Evolutionary conservation across 2,888 invertebrate genomes (phyloP), one percentile per base, ranked within the genome.

Genomic region (Steinernema scapterisci): DNA sequence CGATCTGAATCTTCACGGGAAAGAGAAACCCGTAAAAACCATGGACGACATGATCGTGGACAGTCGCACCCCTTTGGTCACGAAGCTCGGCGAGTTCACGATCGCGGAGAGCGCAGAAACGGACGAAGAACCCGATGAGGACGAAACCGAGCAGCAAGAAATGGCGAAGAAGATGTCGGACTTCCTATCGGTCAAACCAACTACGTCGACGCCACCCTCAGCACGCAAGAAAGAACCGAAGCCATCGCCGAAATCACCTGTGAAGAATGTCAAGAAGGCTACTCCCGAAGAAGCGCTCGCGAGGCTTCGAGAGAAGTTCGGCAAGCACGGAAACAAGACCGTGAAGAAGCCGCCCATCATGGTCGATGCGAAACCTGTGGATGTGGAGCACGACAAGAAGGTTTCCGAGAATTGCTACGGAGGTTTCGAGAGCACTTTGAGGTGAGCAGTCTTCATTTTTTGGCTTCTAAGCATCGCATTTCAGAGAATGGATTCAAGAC

Each of bases 91-190:
- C 51, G 73, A 76, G 13, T 54, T 79, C 45, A 78, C 72, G 16
- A 70, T 79, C 23, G 77, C 80, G 21, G 78, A 79, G n/a, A 78
- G 71, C 73, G 71, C 44, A 1, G 70, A 56, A 48, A 63, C 71
- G 27, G 73, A 48, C 9, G 71, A 48, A 52, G 79, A 79, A n/a
- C 56, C 73, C 2, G 76, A 73, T 52, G 76, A 73, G 54, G 74
- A 44, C 38, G 38, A 51, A 3, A 9, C 38, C 9, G 38, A 38
- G 38, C 3, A 6, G 38, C n/a, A n/a, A n/a, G 38, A 38, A 9
- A 2, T 48, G 7, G 13, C n/a, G 48, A 48, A 48, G 48, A 19
- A 48, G 13, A 48, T 48, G 11, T 31, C 63, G 11, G 16, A 21
- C 7, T 63, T 63, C 19, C 31, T 63, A 5, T 31, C 63, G 13